Percentiles rank a stretch among this genome's conserved stretches.
Evolutionary conservation across 2,113 vertebrate genomes (phyloP).

Genomic region (Heliornis fulica): DNA sequence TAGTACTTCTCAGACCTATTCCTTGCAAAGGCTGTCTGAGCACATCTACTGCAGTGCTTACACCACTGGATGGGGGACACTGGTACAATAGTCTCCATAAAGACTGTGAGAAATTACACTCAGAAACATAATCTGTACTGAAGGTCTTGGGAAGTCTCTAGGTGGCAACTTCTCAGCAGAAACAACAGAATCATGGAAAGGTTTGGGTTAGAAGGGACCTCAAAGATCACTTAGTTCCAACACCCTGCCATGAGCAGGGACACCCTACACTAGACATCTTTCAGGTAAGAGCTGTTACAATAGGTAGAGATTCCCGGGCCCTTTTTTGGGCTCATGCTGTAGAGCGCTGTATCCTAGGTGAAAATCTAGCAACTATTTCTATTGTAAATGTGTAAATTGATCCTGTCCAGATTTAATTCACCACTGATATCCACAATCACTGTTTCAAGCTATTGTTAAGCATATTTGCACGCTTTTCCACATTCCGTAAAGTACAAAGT

Average conservation of each 20-base stretch:
- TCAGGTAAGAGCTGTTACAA: neutral
- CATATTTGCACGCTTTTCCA: neutral
- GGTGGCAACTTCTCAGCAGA: neutral
- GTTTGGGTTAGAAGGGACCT: too few relatives aligned
- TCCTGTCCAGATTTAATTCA: neutral
- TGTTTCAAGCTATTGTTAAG: neutral
- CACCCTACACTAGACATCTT: too few relatives aligned
- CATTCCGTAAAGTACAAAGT: neutral
- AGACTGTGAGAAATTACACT: neutral
- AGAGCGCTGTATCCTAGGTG: neutral
- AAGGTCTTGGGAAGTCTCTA: neutral
- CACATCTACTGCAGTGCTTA: too few relatives aligned
- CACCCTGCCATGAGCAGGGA: too few relatives aligned
- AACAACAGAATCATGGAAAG: too few relatives aligned
- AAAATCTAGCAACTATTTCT: neutral
- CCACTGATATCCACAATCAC: neutral
- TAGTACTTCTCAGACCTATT: neutral
- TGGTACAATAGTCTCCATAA: neutral
- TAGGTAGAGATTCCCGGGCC: neutral
- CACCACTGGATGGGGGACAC: accelerated
- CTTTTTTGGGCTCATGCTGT: neutral
- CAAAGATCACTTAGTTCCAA: too few relatives aligned
- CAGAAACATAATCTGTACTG: neutral
- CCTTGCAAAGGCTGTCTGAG: neutral
- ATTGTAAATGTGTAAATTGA: neutral